Evolutionary conservation across 2,888 invertebrate genomes (phyloP).

Genomic region (Cylloceria caligata): DNA sequence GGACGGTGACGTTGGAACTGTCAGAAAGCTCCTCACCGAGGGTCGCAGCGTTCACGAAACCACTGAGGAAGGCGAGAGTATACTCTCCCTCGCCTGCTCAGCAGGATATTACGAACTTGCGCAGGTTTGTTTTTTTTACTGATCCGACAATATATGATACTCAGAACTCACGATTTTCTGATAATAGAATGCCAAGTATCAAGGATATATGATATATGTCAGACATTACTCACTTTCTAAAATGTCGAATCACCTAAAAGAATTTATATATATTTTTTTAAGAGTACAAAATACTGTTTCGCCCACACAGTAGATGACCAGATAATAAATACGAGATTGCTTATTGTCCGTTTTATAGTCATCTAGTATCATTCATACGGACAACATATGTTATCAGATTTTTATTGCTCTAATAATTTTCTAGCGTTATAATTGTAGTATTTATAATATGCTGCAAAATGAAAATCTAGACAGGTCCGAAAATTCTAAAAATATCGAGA

Average conservation of each 20-base stretch:
- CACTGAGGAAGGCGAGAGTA: conserved; percentile 98
- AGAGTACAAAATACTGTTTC: background rate
- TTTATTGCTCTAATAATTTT: too few species aligned
- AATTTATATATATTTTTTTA: background rate
- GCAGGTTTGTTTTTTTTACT: conserved; percentile 87
- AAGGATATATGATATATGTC: background rate
- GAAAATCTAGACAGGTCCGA: too few species aligned
- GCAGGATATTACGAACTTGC: conserved; percentile 99
- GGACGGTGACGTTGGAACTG: conserved; percentile 97
- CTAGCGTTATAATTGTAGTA: too few species aligned
- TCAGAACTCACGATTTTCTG: too few species aligned
- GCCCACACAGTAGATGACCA: too few species aligned
- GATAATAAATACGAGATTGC: too few species aligned
- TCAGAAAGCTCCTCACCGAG: conserved; percentile 95
- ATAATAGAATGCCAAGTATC: background rate
- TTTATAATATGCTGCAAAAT: too few species aligned
- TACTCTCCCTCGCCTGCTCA: conserved; percentile 97
- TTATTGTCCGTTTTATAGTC: too few species aligned
- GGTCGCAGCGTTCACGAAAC: conserved; percentile 98
- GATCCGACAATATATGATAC: conserved; percentile 2
- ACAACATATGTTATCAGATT: background rate
- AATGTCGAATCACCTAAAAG: background rate
- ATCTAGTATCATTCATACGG: too few species aligned
- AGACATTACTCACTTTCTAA: background rate
- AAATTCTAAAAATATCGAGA: too few species aligned